Conservation (phyloP, 2,797 vertebrate species). For the Thunnus albacares region DNA sequence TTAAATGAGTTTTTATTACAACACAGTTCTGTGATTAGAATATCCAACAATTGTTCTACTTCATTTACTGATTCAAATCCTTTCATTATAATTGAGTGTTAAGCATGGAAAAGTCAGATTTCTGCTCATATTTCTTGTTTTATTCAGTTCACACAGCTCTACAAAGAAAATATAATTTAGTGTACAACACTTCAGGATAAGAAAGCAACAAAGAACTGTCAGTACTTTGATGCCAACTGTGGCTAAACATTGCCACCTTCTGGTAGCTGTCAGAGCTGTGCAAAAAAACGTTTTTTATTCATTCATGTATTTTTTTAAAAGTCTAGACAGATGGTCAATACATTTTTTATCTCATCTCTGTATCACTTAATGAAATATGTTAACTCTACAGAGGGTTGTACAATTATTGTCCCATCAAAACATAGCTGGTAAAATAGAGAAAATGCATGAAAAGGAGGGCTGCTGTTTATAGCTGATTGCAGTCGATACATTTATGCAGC, state of each 20-base stretch:
- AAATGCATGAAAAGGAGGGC: constrained; percentile 70
- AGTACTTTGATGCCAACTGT: constrained; percentile 11
- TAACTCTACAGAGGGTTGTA: constrained; percentile 48
- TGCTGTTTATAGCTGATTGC: constrained; percentile 67
- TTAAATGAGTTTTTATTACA: constrained; percentile 6
- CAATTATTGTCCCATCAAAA: constrained; percentile 71
- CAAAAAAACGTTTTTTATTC: neutral
- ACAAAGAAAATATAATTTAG: constrained; percentile 4
- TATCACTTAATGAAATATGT: constrained; percentile 70
- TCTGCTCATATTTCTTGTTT: neutral
- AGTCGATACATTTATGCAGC: constrained; percentile 82
- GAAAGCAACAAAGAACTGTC: constrained; percentile 10
- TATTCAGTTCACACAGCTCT: constrained; percentile 14
- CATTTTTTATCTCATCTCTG: constrained; percentile 53
- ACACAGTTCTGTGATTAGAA: neutral
- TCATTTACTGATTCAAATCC: constrained; percentile 17
- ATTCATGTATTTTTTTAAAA: constrained; percentile 18
- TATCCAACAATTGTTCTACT: constrained; percentile 11
- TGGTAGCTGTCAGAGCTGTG: constrained; percentile 42
- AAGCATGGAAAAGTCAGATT: neutral
- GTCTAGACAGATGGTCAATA: constrained; percentile 70
- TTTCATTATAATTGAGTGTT: neutral
- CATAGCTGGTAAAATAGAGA: constrained; percentile 64
- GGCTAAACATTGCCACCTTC: constrained; percentile 78
- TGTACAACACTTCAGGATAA: neutral